These are phyloP conservation scores for Morelia viridis DNA, from an alignment of 2,797 vertebrate genomes.

Conservation along the genomic window DNA sequence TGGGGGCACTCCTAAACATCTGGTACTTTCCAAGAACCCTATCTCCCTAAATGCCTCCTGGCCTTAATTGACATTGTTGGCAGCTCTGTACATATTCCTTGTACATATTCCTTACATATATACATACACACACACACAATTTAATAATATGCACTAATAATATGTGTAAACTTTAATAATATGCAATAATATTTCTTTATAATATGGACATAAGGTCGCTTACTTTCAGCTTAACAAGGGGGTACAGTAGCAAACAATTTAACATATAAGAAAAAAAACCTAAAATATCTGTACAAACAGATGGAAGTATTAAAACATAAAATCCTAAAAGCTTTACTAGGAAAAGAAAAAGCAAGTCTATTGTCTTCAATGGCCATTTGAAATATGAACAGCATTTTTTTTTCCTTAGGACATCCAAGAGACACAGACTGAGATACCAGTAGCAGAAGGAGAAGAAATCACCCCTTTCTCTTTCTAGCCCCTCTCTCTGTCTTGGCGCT, in stretches of 20 bases:
- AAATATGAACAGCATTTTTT: neutral
- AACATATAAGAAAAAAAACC: neutral
- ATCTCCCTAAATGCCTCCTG: neutral
- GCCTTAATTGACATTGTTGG: neutral
- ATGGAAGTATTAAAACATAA: neutral
- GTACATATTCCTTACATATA: neutral
- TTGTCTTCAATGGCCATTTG: neutral
- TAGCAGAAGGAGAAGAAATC: neutral
- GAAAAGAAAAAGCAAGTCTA: neutral
- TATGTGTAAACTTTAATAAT: no score
- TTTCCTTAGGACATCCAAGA: neutral
- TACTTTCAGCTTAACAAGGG: neutral
- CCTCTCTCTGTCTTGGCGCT: neutral
- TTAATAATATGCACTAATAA: neutral
- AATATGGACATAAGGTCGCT: neutral
- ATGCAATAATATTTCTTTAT: neutral
- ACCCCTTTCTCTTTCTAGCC: neutral
- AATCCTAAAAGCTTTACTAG: neutral
- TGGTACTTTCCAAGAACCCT: neutral
- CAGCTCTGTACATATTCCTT: neutral
- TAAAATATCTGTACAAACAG: neutral
- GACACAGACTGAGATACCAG: neutral
- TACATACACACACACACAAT: no score
- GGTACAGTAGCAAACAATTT: neutral
- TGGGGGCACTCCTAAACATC: neutral